A percentile compares a stretch with the other conserved stretches of the same genome.
These are phyloP conservation scores for Heteromurus nitidus DNA, from an alignment of 2,888 invertebrate species.

Conservation along the genomic window DNA sequence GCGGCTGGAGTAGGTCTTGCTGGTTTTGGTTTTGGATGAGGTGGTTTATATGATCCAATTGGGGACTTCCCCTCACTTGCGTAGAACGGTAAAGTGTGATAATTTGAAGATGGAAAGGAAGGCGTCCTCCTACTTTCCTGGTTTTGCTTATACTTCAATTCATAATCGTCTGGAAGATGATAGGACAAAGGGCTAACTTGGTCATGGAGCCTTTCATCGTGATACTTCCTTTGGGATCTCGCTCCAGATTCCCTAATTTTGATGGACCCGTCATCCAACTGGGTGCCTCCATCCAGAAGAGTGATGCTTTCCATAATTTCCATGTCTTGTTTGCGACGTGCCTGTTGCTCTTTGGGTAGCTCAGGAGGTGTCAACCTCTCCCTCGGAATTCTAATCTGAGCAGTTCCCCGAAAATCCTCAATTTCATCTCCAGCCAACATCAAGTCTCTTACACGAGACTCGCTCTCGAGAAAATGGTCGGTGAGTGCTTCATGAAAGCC, in stretches of 20 bases:
- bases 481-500: constrained; percentile 37
- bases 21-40: too few relatives aligned
- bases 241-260: not conserved
- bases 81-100: constrained; percentile 1
- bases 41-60: not conserved
- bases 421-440: constrained; percentile 31
- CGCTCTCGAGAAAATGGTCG: constrained; percentile 43
- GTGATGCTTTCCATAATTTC: constrained; percentile 54
- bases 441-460: constrained; percentile 17
- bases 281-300: constrained; percentile 43
- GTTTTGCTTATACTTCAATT: not conserved
- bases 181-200: constrained; percentile 27
- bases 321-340: constrained; percentile 37
- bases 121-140: not conserved
- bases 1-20: not conserved
- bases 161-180: constrained; percentile 21
- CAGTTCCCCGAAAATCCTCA: constrained; percentile 2
- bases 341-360: not conserved
- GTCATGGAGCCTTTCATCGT: not conserved
- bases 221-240: constrained; percentile 32
- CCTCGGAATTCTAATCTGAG: constrained; percentile 25
- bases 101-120: not conserved
- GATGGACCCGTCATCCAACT: constrained; percentile 23
- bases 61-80: not conserved
- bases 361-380: constrained; percentile 30